Evolutionary conservation across 2,113 vertebrate species (phyloP).

Genomic region (Alligator sinensis): DNA sequence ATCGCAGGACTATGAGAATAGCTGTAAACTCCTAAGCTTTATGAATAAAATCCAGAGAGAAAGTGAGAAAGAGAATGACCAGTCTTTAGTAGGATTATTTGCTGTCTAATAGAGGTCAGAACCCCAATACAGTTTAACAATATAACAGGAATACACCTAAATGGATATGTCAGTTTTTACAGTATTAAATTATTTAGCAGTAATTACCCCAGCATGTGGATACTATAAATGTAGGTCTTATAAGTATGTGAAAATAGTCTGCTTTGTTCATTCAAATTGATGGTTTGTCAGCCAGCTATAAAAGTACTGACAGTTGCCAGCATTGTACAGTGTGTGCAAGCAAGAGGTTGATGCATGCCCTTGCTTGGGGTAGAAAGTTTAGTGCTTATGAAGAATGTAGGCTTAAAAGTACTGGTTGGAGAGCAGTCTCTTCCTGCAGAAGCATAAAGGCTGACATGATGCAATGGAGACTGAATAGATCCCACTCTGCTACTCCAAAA

Average conservation of each 20-base stretch:
- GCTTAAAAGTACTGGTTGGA: not conserved
- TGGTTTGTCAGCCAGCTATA: slow-evolving; percentile 60
- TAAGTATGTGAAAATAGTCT: slow-evolving; percentile 73
- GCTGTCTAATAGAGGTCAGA: slow-evolving; percentile 79
- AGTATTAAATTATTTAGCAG: slow-evolving; percentile 82
- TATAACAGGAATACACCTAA: slow-evolving; percentile 76
- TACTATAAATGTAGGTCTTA: slow-evolving; percentile 77
- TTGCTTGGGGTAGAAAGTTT: not conserved
- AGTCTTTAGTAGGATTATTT: slow-evolving; percentile 78
- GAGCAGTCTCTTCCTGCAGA: not conserved
- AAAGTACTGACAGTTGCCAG: slow-evolving; percentile 43
- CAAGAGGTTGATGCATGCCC: not conserved
- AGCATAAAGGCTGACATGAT: not conserved
- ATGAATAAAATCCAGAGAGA: slow-evolving; percentile 62
- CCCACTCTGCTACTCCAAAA: not conserved
- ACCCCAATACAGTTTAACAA: slow-evolving; percentile 79
- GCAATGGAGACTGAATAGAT: not conserved
- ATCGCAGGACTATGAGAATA: slow-evolving; percentile 34
- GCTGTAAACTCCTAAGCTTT: slow-evolving; percentile 57
- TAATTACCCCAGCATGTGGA: slow-evolving; percentile 80
- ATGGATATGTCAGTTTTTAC: slow-evolving; percentile 80
- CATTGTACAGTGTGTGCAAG: not conserved
- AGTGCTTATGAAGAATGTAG: not conserved
- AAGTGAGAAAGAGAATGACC: slow-evolving; percentile 64
- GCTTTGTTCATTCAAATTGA: slow-evolving; percentile 78